Conservation (phyloP, 2,888 invertebrate genomes). For the Strigamia maritima region DNA sequence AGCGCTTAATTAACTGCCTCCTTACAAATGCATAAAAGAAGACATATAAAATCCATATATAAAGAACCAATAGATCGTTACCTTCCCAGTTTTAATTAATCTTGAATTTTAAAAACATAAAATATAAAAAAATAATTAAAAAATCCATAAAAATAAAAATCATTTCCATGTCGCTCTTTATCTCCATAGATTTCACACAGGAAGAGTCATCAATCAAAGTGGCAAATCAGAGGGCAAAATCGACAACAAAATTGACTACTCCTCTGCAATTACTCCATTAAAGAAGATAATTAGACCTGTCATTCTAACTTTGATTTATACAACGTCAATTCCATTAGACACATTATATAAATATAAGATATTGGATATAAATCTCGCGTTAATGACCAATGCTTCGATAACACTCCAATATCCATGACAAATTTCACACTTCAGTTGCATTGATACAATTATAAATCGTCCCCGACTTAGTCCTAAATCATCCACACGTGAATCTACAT, state of each 20-base stretch:
- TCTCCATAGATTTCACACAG: not conserved
- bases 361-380: slow-evolving; percentile 10
- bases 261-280: slow-evolving; percentile 17
- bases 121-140: not conserved
- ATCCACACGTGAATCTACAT: not conserved
- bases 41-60: not conserved
- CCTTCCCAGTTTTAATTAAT: not conserved
- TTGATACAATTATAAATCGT: not conserved
- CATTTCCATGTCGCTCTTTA: not conserved
- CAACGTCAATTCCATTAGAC: slow-evolving; percentile 15
- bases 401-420: not conserved
- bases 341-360: slow-evolving; percentile 18
- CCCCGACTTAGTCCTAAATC: not conserved
- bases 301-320: slow-evolving; percentile 19
- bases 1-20: slow-evolving; percentile 15
- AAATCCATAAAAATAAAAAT: not conserved
- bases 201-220: slow-evolving; percentile 13
- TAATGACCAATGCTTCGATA: slow-evolving; percentile 5
- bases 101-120: not conserved
- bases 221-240: slow-evolving; percentile 20
- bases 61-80: not conserved
- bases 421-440: slow-evolving; percentile 13
- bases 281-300: slow-evolving; percentile 24
- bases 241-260: slow-evolving; percentile 21
- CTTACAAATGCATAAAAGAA: slow-evolving; percentile 5